Evolutionary conservation across 2,797 vertebrate species (phyloP).

Genomic region (Mus minutoides): DNA sequence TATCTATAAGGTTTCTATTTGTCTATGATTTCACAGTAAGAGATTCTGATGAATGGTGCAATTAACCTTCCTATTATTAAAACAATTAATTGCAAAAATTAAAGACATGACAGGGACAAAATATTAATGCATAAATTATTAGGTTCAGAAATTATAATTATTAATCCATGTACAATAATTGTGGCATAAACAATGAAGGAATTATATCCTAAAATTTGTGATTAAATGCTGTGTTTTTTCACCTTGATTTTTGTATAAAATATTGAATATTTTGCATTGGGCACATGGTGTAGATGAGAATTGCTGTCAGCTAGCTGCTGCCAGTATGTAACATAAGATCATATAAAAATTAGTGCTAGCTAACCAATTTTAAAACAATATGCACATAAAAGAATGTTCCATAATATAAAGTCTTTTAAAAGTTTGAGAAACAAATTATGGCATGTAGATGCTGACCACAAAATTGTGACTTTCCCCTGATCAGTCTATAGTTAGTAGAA

Average conservation of each 20-base stretch:
- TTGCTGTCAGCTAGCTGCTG: not conserved
- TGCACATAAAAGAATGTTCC: not conserved
- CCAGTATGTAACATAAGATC: not conserved
- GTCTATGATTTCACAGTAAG: constrained; percentile 83
- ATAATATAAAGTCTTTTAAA: not conserved
- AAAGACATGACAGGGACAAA: constrained; percentile 86
- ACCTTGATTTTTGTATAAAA: constrained; percentile 71
- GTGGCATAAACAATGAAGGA: constrained; percentile 85
- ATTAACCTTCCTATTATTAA: constrained; percentile 88
- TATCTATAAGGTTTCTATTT: constrained; percentile 85
- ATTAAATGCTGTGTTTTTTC: constrained; percentile 78
- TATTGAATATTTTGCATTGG: constrained; percentile 56
- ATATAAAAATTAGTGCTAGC: not conserved
- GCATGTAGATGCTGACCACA: not conserved
- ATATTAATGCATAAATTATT: constrained; percentile 88
- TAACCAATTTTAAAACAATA: constrained; percentile 19
- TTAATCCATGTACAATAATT: constrained; percentile 84
- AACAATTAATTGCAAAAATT: constrained; percentile 89
- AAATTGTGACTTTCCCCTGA: not conserved
- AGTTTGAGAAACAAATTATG: not conserved
- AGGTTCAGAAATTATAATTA: constrained; percentile 86
- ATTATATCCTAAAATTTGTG: constrained; percentile 77
- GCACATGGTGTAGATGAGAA: constrained; percentile 40
- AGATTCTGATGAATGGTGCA: constrained; percentile 87
- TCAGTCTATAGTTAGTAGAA: not conserved